Evolutionary conservation across 2,888 invertebrate genomes (phyloP), one percentile per base, ranked within the genome.

Genomic region (Dynastes maya): DNA sequence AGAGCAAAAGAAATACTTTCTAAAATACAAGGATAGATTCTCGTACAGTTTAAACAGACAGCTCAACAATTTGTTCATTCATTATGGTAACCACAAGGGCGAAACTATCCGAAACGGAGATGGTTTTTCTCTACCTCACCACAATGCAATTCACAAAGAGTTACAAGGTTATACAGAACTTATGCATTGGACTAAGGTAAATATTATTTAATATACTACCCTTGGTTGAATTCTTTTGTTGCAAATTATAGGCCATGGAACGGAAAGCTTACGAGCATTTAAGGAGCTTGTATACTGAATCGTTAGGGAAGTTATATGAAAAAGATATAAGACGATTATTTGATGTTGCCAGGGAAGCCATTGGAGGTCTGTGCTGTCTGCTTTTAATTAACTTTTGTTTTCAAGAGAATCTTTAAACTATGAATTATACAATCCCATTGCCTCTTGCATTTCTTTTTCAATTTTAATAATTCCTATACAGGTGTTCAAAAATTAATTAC

Each of bases 21-120:
- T 95, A 81, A 95, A 94, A 85, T 92, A 95, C 85, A 93, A 94
- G 85, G 92, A 92, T 53, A 94, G 94, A 87, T 97, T 97, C 88
- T 95, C 97, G 0, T 92, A 94, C 77, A 93, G 95, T 64, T 92
- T 98, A 76, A 95, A 95, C 80, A 92, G 97, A 27, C 97, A 98
- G 88, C 91, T 99, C 72, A 98, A 98, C 88, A 98, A 98, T 90
- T 91, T 97, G 74, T 97, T 99, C 84, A 97, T 98, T 85, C 97
- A 98, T 89, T 93, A 97, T 90, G 98, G 93, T 75, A 92, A 92
- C 87, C 91, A 95, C 86, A 90, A 93, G 80, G 94, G 94, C 0
- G 95, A 95, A 83, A 89, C 90, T 22, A 87, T 91, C 80, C 89
- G 89, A 81, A 87, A 84, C 75, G 84, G 89, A 1, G 89, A 89